These are phyloP conservation scores for Tauraco hartlaubi DNA, from an alignment of 2,797 vertebrate species.

Conservation along the genomic window DNA sequence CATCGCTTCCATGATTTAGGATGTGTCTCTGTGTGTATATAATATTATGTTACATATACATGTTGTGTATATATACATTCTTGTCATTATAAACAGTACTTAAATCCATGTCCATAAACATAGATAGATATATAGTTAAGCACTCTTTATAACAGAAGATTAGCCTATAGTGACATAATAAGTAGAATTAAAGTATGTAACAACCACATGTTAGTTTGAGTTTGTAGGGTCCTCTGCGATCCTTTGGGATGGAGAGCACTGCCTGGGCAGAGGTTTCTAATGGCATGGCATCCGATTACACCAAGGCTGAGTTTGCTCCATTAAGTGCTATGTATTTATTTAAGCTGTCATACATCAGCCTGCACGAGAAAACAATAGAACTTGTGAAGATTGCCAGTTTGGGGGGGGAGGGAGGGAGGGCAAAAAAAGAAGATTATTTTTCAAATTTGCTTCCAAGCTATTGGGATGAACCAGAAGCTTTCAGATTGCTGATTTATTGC, in stretches of 20 bases:
- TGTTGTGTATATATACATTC: conserved; percentile 38
- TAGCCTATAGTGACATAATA: conserved; percentile 37
- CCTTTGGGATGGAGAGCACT: neutral
- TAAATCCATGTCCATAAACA: conserved; percentile 33
- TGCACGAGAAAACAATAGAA: conserved; percentile 56
- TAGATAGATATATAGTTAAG: conserved; percentile 53
- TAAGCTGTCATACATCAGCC: conserved; percentile 60
- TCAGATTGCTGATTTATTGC: conserved; percentile 73
- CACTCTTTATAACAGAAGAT: conserved; percentile 18
- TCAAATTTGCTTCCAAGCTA: conserved; percentile 63
- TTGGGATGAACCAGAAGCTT: conserved; percentile 76
- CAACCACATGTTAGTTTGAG: neutral
- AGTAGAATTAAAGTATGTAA: conserved; percentile 50
- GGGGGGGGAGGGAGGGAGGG: neutral
- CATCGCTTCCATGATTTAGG: neutral
- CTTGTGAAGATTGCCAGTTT: conserved; percentile 24
- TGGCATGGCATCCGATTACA: conserved; percentile 53
- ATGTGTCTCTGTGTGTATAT: conserved; percentile 33
- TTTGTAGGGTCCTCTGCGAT: neutral
- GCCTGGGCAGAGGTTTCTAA: conserved; percentile 55
- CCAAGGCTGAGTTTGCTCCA: conserved; percentile 22
- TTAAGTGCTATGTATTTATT: conserved; percentile 66
- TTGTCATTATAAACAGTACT: conserved; percentile 60
- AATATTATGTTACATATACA: neutral
- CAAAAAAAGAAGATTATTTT: neutral